phyloP scores from a whole-genome alignment of 2,888 invertebrate genomes.

The Apomyelois bistriatella region DNA sequence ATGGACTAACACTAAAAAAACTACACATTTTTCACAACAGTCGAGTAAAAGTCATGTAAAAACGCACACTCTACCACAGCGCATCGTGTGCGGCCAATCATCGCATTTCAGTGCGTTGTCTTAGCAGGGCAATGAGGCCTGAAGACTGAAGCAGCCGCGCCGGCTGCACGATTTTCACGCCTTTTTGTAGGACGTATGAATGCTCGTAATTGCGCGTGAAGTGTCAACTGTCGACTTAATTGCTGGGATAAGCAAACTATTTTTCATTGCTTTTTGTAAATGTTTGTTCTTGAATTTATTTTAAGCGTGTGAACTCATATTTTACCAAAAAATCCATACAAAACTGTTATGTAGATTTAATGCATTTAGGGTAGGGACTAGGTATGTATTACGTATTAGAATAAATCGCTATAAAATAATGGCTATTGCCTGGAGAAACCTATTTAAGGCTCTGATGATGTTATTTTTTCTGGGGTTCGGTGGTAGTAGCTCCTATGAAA shows the following conservation, averaged over 20 bases:
- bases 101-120: constrained; percentile 63
- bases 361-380: too few species aligned
- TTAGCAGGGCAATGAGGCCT: constrained; percentile 67
- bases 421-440: too few species aligned
- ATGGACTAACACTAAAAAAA: too few species aligned
- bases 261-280: constrained; percentile 14
- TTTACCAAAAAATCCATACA: too few species aligned
- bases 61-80: not conserved
- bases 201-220: constrained; percentile 58
- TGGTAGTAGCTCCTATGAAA: too few species aligned
- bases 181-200: constrained; percentile 50
- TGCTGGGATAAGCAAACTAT: constrained; percentile 41
- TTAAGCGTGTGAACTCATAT: not conserved
- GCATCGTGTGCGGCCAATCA: constrained; percentile 72
- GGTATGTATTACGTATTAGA: too few species aligned
- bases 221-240: constrained; percentile 64
- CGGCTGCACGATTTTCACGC: constrained; percentile 53
- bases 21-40: not conserved
- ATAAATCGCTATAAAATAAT: too few species aligned
- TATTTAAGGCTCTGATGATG: too few species aligned
- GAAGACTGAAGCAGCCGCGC: constrained; percentile 41
- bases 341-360: too few species aligned
- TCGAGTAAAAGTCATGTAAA: not conserved
- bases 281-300: not conserved
- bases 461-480: too few species aligned